phyloP scores from a whole-genome alignment of 2,113 vertebrate genomes.

The Rostratula benghalensis region DNA sequence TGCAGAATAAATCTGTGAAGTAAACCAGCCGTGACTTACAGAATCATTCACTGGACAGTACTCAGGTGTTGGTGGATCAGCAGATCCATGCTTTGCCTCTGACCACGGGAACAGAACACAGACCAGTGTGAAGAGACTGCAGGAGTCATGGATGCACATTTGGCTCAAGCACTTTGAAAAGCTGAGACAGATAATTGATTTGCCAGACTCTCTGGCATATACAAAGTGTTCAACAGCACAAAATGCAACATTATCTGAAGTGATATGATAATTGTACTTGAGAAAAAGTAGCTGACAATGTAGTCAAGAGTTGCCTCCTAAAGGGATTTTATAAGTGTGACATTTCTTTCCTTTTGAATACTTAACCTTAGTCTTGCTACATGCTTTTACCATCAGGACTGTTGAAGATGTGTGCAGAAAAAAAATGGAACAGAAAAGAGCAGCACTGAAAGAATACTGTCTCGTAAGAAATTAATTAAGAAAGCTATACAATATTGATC shows the following conservation, averaged over 20 bases:
- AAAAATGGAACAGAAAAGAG: background rate
- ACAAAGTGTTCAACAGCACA: background rate
- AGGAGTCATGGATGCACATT: background rate
- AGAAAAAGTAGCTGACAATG: constrained; percentile 6
- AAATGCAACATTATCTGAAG: constrained; percentile 21
- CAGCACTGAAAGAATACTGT: background rate
- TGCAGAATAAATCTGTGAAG: background rate
- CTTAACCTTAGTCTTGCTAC: background rate
- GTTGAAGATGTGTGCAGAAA: background rate
- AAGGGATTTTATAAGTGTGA: background rate
- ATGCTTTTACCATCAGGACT: background rate
- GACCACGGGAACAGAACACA: background rate
- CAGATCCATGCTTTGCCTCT: background rate
- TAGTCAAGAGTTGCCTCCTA: background rate
- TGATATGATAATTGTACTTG: constrained; percentile 13
- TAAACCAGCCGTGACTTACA: background rate
- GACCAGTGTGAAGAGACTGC: background rate
- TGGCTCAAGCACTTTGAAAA: background rate
- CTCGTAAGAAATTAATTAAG: background rate
- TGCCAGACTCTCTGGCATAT: background rate
- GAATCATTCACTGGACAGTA: background rate
- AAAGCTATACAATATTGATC: background rate
- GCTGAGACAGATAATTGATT: background rate
- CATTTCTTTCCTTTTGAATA: constrained; percentile 10
- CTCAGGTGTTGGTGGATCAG: background rate